Percentiles rank a stretch among this genome's conserved stretches.
Evolutionary conservation across 2,797 vertebrate species (phyloP).

Genomic region (Pipistrellus kuhlii): DNA sequence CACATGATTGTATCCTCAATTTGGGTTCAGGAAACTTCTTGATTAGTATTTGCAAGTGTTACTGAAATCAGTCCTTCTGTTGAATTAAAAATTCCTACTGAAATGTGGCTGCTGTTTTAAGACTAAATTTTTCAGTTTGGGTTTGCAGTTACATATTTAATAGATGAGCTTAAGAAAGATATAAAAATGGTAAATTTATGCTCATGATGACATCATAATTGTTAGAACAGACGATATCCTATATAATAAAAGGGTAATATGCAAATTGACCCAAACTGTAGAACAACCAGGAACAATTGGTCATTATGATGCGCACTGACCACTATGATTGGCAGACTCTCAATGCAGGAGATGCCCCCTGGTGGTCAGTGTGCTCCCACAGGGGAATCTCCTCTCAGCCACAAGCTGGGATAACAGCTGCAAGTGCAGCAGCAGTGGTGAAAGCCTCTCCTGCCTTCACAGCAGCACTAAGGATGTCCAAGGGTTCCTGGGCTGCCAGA

Average conservation of each 20-base stretch:
- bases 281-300: too few relatives aligned
- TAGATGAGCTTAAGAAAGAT: neutral
- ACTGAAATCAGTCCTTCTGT: neutral
- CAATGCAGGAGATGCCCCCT: too few relatives aligned
- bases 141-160: neutral
- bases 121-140: neutral
- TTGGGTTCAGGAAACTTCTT: conserved; percentile 29
- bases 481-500: too few relatives aligned
- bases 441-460: too few relatives aligned
- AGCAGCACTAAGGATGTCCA: too few relatives aligned
- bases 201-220: neutral
- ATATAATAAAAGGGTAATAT: too few relatives aligned
- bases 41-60: conserved; percentile 32
- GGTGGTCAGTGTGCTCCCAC: too few relatives aligned
- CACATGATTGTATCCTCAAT: conserved; percentile 25
- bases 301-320: too few relatives aligned
- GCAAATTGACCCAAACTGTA: too few relatives aligned
- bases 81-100: conserved; percentile 23
- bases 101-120: neutral
- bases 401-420: too few relatives aligned
- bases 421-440: accelerated
- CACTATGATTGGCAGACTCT: too few relatives aligned
- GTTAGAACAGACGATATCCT: neutral
- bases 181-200: neutral
- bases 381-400: too few relatives aligned